phyloP scores from a whole-genome alignment of 1,140 invertebrate genomes.

The Oryctes rhinoceros region DNA sequence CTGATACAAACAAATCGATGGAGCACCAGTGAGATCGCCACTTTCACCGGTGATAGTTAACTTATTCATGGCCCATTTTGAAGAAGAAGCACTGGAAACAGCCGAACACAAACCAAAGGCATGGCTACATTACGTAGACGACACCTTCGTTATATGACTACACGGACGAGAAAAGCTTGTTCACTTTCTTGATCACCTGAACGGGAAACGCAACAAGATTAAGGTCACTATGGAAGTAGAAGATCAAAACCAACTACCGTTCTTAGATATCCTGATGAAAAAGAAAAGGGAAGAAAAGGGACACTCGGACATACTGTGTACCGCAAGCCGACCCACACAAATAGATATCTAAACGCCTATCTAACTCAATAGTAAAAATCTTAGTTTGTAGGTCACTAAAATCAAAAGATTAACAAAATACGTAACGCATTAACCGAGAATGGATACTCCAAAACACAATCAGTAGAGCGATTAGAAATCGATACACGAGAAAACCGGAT shows the following conservation, averaged over 20 bases:
- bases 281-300: neutral
- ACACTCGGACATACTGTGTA: constrained; percentile 24
- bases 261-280: constrained; percentile 25
- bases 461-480: constrained; percentile 2
- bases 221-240: constrained; percentile 21
- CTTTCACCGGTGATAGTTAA: no score
- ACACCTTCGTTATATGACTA: constrained; percentile 26
- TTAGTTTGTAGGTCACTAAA: neutral
- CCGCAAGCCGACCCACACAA: neutral
- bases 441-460: constrained; percentile 2
- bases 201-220: constrained; percentile 7
- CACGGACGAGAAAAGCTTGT: constrained; percentile 17
- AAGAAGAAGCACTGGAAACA: neutral
- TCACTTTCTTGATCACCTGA: constrained; percentile 31
- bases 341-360: no score
- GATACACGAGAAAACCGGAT: neutral
- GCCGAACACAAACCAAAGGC: neutral
- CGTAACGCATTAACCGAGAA: neutral
- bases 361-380: neutral
- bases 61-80: no score
- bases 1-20: no score
- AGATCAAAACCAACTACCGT: constrained; percentile 25
- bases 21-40: no score
- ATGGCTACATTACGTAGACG: constrained; percentile 30
- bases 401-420: no score